Evolutionary conservation across 2,797 vertebrate species (phyloP), one percentile per base, ranked within the genome.

Genomic region (Amniataba percoides): DNA sequence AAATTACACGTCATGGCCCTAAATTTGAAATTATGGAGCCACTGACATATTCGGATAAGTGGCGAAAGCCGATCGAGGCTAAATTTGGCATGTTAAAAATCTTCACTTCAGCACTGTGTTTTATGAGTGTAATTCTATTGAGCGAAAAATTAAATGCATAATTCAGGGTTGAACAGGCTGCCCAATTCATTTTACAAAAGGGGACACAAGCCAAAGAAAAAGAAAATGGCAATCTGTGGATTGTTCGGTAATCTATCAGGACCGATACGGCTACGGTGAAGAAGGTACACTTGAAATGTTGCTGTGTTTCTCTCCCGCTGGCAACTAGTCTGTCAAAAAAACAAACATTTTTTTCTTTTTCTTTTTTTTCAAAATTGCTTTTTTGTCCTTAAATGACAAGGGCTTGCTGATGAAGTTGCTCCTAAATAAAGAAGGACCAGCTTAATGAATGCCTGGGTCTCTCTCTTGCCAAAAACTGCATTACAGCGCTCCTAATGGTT

Each of bases 401-500:
- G 45, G 23, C 64, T 46, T 16, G 71, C 80, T 90, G 83, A 90
- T 87, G 81, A 88, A 92, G 84, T 82, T 83, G 57, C 74, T 87
- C 71, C 79, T 88, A 82, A 92, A 93, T 91, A 89, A 90, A 88
- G 82, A 85, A 55, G 61, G 80, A 67, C 67, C 46, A 27, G 34
- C 18, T 13, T 90, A 90, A 91, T 88, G 68, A 93, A 92, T 81
- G 81, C 68, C 19, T 16, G 1, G 40, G 19, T 83, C 31, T 69
- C 58, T 56, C 59, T 74, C 77, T 78, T 89, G 90, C 90, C 87
- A 92, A 92, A 90, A 90, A 78, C 82, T 88, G 81, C 89, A 93
- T 95, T 92, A 91, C 80, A 69, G 67, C 11, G 51, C 69, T 78
- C 68, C 71, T 90, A 91, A 91, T 88, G 78, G 78, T 48, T 82